Evolutionary conservation across 2,113 vertebrate species (phyloP), one percentile per base, ranked within the genome.

Genomic region (Procapra przewalskii): DNA sequence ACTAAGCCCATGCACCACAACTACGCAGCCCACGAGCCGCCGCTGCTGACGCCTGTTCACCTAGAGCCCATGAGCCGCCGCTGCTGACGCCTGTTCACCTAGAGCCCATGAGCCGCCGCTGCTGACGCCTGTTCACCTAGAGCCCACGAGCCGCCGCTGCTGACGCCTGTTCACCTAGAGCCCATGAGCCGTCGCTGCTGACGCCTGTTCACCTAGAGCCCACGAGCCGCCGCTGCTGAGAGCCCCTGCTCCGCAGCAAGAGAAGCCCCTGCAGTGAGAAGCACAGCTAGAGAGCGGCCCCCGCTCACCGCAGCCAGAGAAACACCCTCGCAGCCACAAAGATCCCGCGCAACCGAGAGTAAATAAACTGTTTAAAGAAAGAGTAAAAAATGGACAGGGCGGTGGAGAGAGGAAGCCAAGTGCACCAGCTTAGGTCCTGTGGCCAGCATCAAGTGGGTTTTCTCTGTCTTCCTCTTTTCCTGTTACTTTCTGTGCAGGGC

Each of bases 391-490:
- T 0, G 1, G 64, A 60, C 33, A 5, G 31, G 25, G 33, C 10
- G 0, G 43, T 5, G 55, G n/a, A 43, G 5, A 36, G 11, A 43
- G 19, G n/a, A 33, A 9, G 8, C 45, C 0, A 11, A 3, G 57
- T 12, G 27, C 5, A 2, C 1, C 16, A 43, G 1, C 55, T 36
- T 11, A 13, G 33, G 55, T 2, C 92, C 62, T 17, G 14, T 2
- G 27, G 54, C 4, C 55, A n/a, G 92, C 36, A 81, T 19, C 71
- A 7, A 17, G 9, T 17, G 57, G 7, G 1, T 19, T 64, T 82
- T 64, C 80, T 8, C 6, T 31, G 6, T 13, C 67, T 15, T 14
- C 40, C 11, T 31, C 43, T 52, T 43, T 29, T 27, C 54, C 52
- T 90, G 36, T 52, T 85, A 17, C 33, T 40, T 54, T 43, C 12